Evolutionary conservation across 2,888 invertebrate genomes (phyloP), one percentile per base, ranked within the genome.

Genomic region (Drosophila seclusa): DNA sequence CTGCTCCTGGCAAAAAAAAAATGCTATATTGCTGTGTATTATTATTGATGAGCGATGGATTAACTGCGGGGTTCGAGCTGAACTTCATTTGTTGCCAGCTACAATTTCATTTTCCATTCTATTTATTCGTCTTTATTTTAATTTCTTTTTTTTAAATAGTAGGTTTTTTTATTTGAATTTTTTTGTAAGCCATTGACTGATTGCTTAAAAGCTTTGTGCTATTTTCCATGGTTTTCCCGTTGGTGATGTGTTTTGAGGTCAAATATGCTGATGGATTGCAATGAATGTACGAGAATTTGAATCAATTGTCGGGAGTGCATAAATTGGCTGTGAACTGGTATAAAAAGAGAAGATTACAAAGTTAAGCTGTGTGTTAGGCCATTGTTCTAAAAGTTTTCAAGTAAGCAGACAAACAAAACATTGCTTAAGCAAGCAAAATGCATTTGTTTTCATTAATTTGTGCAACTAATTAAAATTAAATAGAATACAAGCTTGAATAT

Each of bases 1-100:
- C 60, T 68, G 73, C 53, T 57, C 6, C 49, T 34, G 57, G 59
- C 48, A 21, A 21, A 38, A 38, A 38, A 34, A 34, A 76, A 48
- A 58, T 68, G 60, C 71, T 83, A 73, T 75, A 83, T 87, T 83
- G 81, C 69, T 79, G 66, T 72, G 78, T 78, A 80, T 83, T 86
- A 78, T 76, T 83, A 82, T 87, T 87, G 87, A 87, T 74, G 87
- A 67, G 73, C 59, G 60, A 40, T 54, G 82, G 54, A 53, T 58
- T n/a, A 29, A 42, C 36, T 16, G 38, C 27, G 42, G 53, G 21
- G 16, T 13, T 32, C 34, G 40, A 38, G 36, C 31, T 31, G 62
- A 54, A 42, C 36, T 59, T 76, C 64, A 76, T 76, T 76, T 76
- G 64, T 65, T 67, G 67, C 65, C 49, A 42, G 50, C 55, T 48